These are phyloP conservation scores for Gandaritis pyraliata DNA, from an alignment of 2,888 invertebrate genomes.

Conservation along the genomic window DNA sequence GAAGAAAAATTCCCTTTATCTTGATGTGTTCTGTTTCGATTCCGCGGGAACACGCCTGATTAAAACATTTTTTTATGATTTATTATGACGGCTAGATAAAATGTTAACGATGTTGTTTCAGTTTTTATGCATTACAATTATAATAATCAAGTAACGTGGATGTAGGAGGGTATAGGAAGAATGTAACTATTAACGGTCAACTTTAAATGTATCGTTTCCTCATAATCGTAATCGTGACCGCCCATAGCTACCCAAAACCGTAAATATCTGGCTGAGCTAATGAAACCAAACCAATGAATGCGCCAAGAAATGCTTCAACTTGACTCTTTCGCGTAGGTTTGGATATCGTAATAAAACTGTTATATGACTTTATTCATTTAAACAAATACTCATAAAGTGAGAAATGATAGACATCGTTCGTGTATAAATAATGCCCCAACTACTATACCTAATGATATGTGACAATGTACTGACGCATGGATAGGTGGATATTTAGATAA, in stretches of 20 bases:
- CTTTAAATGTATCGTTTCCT: constrained; percentile 54
- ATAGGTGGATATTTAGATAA: not conserved
- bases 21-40: constrained; percentile 34
- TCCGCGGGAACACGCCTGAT: constrained; percentile 40
- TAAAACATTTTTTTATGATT: constrained; percentile 43
- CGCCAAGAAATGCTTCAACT: constrained; percentile 53
- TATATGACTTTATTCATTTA: constrained; percentile 58
- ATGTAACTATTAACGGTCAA: constrained; percentile 48
- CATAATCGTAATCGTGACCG: constrained; percentile 65
- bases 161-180: constrained; percentile 52
- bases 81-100: constrained; percentile 43
- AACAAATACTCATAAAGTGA: constrained; percentile 50
- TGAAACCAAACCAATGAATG: too few relatives aligned
- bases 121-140: constrained; percentile 44
- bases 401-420: constrained; percentile 37
- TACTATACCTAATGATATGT: constrained; percentile 26
- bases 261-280: constrained; percentile 59
- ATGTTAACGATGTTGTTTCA: constrained; percentile 44
- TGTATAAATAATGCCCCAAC: constrained; percentile 12
- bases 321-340: constrained; percentile 59
- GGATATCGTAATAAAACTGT: constrained; percentile 63
- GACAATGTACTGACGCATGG: constrained; percentile 13
- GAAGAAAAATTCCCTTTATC: constrained; percentile 39
- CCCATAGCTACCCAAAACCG: constrained; percentile 65
- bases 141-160: constrained; percentile 46